A percentile compares a stretch with the other conserved stretches of the same genome.
phyloP scores from a whole-genome alignment of 2,888 invertebrate genomes.

The Agrotis clavis region DNA sequence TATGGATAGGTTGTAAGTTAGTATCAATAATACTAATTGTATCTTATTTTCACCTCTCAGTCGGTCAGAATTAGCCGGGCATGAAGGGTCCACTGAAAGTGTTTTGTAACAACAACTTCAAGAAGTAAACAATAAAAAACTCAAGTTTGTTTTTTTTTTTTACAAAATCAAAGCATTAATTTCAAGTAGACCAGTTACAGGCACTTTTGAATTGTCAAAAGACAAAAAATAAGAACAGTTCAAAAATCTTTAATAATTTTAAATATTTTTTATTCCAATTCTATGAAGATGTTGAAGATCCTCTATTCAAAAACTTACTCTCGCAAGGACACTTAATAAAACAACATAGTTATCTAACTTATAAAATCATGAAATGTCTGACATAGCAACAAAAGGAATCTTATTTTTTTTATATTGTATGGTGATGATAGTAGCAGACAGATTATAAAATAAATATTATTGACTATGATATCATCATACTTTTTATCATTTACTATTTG shows the following conservation, averaged over 20 bases:
- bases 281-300: too few species aligned
- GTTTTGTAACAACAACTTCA: too few species aligned
- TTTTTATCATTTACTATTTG: slow-evolving; percentile 11
- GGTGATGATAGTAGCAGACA: neutral
- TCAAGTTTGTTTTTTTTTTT: too few species aligned
- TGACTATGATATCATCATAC: slow-evolving; percentile 6
- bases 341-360: neutral
- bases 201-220: too few species aligned
- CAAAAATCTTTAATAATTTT: too few species aligned
- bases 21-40: neutral
- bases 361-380: neutral
- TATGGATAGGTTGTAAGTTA: slow-evolving; percentile 19
- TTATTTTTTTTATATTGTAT: neutral
- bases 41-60: neutral
- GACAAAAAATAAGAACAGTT: too few species aligned
- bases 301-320: neutral
- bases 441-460: neutral
- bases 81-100: neutral
- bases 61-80: neutral
- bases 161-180: too few species aligned
- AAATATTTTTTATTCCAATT: too few species aligned
- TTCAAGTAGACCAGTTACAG: too few species aligned
- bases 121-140: neutral
- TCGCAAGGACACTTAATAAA: neutral
- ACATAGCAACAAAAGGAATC: neutral